phyloP scores from a whole-genome alignment of 2,888 invertebrate genomes.

The Doris montereyensis region DNA sequence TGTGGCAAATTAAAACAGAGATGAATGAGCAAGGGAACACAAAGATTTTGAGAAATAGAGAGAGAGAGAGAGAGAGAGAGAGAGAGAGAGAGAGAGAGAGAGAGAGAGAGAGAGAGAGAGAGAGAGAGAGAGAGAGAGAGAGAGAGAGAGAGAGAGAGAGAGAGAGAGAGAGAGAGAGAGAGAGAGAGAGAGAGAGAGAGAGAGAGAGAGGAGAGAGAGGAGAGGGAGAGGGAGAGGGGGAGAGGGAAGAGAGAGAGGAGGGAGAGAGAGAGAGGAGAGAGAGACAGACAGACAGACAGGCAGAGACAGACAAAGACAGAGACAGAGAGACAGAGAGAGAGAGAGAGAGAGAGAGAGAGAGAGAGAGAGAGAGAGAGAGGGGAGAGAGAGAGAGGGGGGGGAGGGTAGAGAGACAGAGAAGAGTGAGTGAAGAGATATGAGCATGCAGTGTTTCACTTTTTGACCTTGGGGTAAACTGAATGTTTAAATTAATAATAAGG shows the following conservation, averaged over 20 bases:
- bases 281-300: not conserved
- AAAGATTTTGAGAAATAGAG: too few relatives aligned
- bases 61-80: too few relatives aligned
- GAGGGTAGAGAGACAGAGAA: too few relatives aligned
- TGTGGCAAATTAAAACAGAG: too few relatives aligned
- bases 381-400: too few relatives aligned
- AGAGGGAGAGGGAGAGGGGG: conserved; percentile 13
- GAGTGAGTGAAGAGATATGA: too few relatives aligned
- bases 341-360: conserved; percentile 1
- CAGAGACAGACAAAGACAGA: too few relatives aligned
- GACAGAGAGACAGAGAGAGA: conserved; percentile 1
- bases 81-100: too few relatives aligned
- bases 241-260: not conserved
- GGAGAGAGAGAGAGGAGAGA: conserved; percentile 5
- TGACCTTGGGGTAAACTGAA: too few relatives aligned
- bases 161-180: not conserved
- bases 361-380: not conserved
- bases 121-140: not conserved
- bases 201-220: not conserved
- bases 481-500: too few relatives aligned
- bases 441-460: too few relatives aligned
- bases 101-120: not conserved
- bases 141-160: not conserved
- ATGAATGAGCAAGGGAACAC: too few relatives aligned
- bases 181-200: conserved; percentile 13